phyloP scores from a whole-genome alignment of 2,113 vertebrate genomes.

The Archocentrus centrarchus region DNA sequence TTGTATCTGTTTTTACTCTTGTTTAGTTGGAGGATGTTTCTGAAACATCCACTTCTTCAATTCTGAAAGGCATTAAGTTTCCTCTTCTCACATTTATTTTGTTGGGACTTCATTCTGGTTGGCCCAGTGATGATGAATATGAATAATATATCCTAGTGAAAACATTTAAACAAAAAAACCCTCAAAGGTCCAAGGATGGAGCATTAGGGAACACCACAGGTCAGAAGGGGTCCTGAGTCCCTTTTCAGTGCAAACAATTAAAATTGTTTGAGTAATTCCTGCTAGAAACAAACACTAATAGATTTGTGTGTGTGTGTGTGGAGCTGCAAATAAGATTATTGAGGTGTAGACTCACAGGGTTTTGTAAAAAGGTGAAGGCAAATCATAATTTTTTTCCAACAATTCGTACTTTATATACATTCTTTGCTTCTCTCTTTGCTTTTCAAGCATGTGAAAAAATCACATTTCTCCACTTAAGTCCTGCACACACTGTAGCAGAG shows the following conservation, averaged over 20 bases:
- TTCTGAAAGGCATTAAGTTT: too few relatives aligned
- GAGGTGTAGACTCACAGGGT: not conserved
- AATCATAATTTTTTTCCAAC: not conserved
- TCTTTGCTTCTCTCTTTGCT: slow-evolving; percentile 6
- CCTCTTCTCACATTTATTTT: too few relatives aligned
- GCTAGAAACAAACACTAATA: too few relatives aligned
- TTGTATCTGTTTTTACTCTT: too few relatives aligned
- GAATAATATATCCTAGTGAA: not conserved
- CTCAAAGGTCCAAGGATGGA: not conserved
- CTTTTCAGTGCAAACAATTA: not conserved
- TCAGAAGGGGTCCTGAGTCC: not conserved
- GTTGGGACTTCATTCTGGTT: too few relatives aligned
- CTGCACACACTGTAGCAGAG: not conserved
- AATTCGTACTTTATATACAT: not conserved
- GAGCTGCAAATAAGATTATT: not conserved
- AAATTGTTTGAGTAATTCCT: not conserved
- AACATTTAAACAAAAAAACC: not conserved
- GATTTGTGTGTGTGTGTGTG: not conserved
- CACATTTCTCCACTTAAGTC: slow-evolving; percentile 5
- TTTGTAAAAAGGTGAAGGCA: not conserved
- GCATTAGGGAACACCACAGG: not conserved
- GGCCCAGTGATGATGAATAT: too few relatives aligned
- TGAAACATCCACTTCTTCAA: too few relatives aligned
- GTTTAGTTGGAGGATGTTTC: too few relatives aligned
- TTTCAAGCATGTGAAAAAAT: not conserved